Evolutionary conservation across 2,797 vertebrate genomes (phyloP), one percentile per base, ranked within the genome.

Genomic region (Dromococcyx pavoninus): DNA sequence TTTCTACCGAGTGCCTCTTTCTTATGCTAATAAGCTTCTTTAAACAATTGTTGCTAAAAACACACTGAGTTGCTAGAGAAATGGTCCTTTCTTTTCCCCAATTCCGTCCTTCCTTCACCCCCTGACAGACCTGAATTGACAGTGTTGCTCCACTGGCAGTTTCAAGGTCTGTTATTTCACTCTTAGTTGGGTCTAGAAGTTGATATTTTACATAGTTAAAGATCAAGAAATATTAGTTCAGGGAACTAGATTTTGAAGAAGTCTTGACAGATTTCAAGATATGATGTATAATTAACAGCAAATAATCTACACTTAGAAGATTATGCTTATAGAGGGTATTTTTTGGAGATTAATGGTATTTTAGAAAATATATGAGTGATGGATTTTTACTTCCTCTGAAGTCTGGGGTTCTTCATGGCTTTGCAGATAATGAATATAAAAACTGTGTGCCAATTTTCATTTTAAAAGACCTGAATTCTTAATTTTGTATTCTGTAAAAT

Each of bases 31-130:
- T 96, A 51, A 84, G 13, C 4, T 72, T 88, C 91, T 93, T 97
- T 78, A 96, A 96, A 89, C 85, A 95, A 86, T 92, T 84, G 79
- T 84, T 92, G 56, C 70, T 95, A 89, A 95, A 95, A 95, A 27
- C 65, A 72, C 70, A 51, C 64, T 17, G 30, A 48, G 11, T 89
- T 93, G 43, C 9, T 44, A 81, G 62, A 92, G 82, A 83, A 88
- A 93, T 70, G 15, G 73, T 50, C 39, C 35, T 93, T 92, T 83
- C 39, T 89, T 88, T 88, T 53, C 50, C 89, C 56, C 41, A 76
- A 73, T 75, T 76, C 66, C 81, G 89, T 61, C 87, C 62, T 92
- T 69, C 72, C 78, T 86, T 83, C 60, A 48, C 61, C 86, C n/a
- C 51, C n/a, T 74, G 61, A 35, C 54, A 89, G 69, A 39, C 10